Evolutionary conservation across 2,113 vertebrate genomes (phyloP).

Genomic region (Tinamus guttatus): DNA sequence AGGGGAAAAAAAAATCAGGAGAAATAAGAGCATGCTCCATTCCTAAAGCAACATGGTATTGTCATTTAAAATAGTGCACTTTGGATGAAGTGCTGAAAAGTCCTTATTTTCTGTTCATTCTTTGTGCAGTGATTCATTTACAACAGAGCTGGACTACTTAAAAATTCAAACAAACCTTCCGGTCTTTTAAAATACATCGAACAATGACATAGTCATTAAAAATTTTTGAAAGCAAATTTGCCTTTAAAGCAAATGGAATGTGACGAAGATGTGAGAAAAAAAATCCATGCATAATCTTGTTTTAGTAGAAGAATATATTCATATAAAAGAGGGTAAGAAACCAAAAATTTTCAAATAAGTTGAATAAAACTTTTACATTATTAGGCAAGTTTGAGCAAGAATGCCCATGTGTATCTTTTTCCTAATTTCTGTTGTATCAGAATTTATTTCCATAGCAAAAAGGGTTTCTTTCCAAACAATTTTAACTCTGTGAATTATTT

Average conservation of each 20-base stretch:
- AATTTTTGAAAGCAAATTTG: conserved; percentile 75
- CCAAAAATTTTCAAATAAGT: conserved; percentile 12
- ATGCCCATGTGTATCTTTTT: not conserved
- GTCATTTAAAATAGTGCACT: conserved; percentile 6
- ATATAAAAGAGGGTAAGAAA: not conserved
- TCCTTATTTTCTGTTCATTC: conserved; percentile 33
- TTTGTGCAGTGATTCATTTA: conserved; percentile 57
- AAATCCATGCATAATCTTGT: not conserved
- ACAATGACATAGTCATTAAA: conserved; percentile 86
- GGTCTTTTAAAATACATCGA: conserved; percentile 70
- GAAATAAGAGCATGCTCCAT: conserved; percentile 23
- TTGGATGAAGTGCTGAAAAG: conserved; percentile 40
- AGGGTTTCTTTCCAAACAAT: not conserved
- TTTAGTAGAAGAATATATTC: not conserved
- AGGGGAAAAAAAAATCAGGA: not conserved
- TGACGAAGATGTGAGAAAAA: not conserved
- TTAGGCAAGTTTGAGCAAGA: not conserved
- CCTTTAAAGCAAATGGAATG: conserved; percentile 79
- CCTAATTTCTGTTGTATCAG: not conserved
- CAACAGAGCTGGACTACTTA: conserved; percentile 50
- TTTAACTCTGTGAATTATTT: not conserved
- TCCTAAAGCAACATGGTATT: conserved; percentile 50
- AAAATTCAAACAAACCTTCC: conserved; percentile 56
- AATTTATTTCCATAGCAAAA: not conserved
- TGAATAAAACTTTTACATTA: not conserved